Evolutionary conservation across 1,140 invertebrate genomes (phyloP).

Genomic region (Bathynomus jamesi): DNA sequence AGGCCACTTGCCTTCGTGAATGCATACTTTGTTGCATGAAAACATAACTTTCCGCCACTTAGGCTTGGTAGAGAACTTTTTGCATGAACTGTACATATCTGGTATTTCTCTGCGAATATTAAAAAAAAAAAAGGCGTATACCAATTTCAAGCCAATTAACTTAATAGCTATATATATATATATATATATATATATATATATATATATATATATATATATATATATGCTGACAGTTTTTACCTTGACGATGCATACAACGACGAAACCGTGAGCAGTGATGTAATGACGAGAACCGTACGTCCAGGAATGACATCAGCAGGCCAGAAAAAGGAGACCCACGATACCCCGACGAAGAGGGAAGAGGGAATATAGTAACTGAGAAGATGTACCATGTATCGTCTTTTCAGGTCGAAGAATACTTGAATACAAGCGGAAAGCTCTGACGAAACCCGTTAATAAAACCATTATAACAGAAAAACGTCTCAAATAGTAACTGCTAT

Average conservation of each 20-base stretch:
- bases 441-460: too few relatives aligned
- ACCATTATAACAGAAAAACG: too few relatives aligned
- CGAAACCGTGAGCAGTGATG: slow-evolving; percentile 28
- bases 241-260: slow-evolving; percentile 19
- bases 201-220: neutral
- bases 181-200: neutral
- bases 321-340: slow-evolving; percentile 34
- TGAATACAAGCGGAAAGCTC: neutral
- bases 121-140: too few relatives aligned
- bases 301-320: slow-evolving; percentile 36
- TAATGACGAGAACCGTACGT: slow-evolving; percentile 32
- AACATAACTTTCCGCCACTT: too few relatives aligned
- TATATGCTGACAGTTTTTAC: neutral
- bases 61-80: too few relatives aligned
- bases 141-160: too few relatives aligned
- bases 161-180: neutral
- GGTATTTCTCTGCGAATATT: too few relatives aligned
- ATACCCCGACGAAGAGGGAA: slow-evolving; percentile 32
- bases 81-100: too few relatives aligned
- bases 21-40: too few relatives aligned
- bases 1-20: too few relatives aligned
- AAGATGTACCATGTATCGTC: slow-evolving; percentile 10
- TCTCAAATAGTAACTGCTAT: too few relatives aligned
- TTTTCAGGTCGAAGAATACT: neutral
- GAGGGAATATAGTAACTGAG: slow-evolving; percentile 33